A percentile compares a stretch with the other conserved stretches of the same genome.
Conservation (phyloP, 2,797 vertebrate genomes). For the Aeoliscus strigatus region DNA sequence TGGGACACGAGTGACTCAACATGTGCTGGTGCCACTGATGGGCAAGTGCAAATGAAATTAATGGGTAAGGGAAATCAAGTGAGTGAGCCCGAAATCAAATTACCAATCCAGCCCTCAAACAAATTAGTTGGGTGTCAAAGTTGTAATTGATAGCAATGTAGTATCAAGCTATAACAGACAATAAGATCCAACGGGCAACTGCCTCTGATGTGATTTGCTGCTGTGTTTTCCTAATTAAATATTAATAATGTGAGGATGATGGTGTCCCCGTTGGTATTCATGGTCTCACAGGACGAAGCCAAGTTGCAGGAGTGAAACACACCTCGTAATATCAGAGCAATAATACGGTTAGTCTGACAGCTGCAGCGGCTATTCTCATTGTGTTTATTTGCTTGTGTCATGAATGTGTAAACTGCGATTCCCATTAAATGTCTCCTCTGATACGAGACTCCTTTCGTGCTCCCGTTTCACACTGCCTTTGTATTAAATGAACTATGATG, state of each 20-base stretch:
- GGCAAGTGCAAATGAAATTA: slow-evolving; percentile 80
- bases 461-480: slow-evolving; percentile 15
- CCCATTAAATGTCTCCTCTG: slow-evolving; percentile 45
- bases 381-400: slow-evolving; percentile 55
- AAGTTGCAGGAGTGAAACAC: slow-evolving; percentile 17
- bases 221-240: slow-evolving; percentile 75
- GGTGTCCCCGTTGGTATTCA: slow-evolving; percentile 39
- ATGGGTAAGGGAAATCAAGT: slow-evolving; percentile 82
- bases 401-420: slow-evolving; percentile 52
- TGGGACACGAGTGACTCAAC: slow-evolving; percentile 75
- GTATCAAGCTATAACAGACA: slow-evolving; percentile 72
- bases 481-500: slow-evolving; percentile 65
- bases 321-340: slow-evolving; percentile 36
- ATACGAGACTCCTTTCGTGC: slow-evolving; percentile 22
- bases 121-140: slow-evolving; percentile 81
- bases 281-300: slow-evolving; percentile 42
- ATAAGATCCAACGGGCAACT: slow-evolving; percentile 68
- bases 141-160: slow-evolving; percentile 81
- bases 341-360: slow-evolving; percentile 50
- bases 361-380: slow-evolving; percentile 40
- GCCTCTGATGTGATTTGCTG: slow-evolving; percentile 76
- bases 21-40: slow-evolving; percentile 73
- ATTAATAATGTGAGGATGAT: slow-evolving; percentile 69
- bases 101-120: slow-evolving; percentile 75
- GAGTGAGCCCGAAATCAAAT: slow-evolving; percentile 79